These are phyloP conservation scores for Eucriotettix oculatus DNA, from an alignment of 2,888 invertebrate genomes.

Conservation along the genomic window DNA sequence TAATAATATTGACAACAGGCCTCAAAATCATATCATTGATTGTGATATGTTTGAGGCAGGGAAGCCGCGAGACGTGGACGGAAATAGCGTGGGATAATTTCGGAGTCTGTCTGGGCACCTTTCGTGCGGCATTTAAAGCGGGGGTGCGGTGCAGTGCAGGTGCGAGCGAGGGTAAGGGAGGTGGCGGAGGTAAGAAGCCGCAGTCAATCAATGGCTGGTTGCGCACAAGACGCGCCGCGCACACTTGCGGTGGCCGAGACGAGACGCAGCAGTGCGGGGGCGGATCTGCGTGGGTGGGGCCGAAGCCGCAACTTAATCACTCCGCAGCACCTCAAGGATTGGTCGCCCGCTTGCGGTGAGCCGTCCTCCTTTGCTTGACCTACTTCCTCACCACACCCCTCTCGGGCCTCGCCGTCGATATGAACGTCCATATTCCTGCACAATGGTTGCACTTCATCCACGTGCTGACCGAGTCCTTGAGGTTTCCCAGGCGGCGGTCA, in stretches of 20 bases:
- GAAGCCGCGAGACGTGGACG: no score
- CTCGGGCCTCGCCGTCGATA: neutral
- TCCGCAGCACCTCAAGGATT: neutral
- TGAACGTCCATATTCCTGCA: neutral
- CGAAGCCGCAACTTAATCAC: neutral
- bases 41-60: no score
- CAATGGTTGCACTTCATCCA: no score
- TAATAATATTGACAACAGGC: no score
- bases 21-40: no score
- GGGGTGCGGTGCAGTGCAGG: neutral
- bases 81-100: neutral
- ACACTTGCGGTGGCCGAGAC: neutral
- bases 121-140: neutral
- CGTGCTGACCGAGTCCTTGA: no score
- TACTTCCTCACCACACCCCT: no score
- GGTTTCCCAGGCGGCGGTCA: no score
- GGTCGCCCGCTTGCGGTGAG: neutral
- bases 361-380: no score
- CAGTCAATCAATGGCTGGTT: neutral
- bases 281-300: neutral
- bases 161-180: neutral
- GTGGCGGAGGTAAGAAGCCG: neutral
- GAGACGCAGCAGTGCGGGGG: neutral
- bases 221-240: slow-evolving; percentile 5
- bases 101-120: neutral